A percentile compares a stretch with the other conserved stretches of the same genome.
These are phyloP conservation scores for Zaprionus camerounensis DNA, from an alignment of 1,140 invertebrate genomes.

Conservation along the genomic window DNA sequence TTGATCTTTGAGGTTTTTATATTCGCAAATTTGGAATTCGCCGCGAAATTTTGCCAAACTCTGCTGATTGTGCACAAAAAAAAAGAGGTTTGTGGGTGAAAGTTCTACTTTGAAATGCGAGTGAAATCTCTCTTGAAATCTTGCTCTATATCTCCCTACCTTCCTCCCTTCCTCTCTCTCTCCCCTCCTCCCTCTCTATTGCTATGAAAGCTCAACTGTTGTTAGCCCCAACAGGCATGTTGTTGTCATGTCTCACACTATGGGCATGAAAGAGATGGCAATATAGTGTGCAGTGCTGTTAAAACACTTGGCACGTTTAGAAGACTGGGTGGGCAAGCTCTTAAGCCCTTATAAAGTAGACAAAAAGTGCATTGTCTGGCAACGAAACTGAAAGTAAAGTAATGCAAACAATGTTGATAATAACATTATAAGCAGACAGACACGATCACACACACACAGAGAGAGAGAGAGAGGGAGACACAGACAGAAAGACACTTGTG, in stretches of 20 bases:
- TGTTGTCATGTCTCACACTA: slow-evolving; percentile 19
- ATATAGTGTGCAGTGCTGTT: neutral
- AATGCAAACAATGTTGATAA: slow-evolving; percentile 2
- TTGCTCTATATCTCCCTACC: too few species aligned
- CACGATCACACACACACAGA: neutral
- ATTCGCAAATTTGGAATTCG: slow-evolving; percentile 7
- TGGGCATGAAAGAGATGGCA: neutral
- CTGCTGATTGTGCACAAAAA: neutral
- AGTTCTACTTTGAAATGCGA: slow-evolving; percentile 8
- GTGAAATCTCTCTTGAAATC: slow-evolving; percentile 7
- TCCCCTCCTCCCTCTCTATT: neutral
- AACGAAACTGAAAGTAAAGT: slow-evolving; percentile 45
- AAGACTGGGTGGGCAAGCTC: slow-evolving; percentile 5
- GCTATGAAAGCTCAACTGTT: neutral
- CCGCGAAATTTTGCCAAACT: slow-evolving; percentile 4
- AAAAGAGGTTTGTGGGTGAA: slow-evolving; percentile 30
- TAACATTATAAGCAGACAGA: slow-evolving; percentile 3
- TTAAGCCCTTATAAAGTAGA: slow-evolving; percentile 18
- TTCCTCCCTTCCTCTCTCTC: neutral
- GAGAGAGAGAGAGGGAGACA: neutral
- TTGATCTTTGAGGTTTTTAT: slow-evolving; percentile 8
- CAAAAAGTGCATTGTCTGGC: slow-evolving; percentile 13
- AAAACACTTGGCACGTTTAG: slow-evolving; percentile 41
- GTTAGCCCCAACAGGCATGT: slow-evolving; percentile 10
- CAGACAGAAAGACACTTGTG: neutral